phyloP scores from a whole-genome alignment of 2,888 invertebrate species.

The Ethmia dodecea region DNA sequence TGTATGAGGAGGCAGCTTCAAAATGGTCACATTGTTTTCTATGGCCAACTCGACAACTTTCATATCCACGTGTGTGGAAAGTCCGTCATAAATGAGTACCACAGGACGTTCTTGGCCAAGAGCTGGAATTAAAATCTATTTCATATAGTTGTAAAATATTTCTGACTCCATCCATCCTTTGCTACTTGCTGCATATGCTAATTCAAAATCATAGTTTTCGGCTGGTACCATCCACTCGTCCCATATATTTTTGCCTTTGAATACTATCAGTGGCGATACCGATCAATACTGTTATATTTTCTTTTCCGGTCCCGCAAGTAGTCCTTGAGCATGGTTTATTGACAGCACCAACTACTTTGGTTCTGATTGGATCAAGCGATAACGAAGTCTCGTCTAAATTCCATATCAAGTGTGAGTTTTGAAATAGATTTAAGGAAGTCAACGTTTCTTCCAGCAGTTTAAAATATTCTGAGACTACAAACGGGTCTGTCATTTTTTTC shows the following conservation, averaged over 20 bases:
- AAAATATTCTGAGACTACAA: conserved; percentile 11
- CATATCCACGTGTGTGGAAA: conserved; percentile 25
- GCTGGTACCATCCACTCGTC: conserved; percentile 23
- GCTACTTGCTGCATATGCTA: conserved; percentile 31
- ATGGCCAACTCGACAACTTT: conserved; percentile 13
- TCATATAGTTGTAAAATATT: conserved; percentile 32
- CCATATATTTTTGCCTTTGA: conserved; percentile 23
- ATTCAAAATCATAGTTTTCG: conserved; percentile 24
- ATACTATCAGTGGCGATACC: conserved; percentile 19
- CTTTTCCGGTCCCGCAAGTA: conserved; percentile 15
- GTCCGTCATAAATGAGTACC: conserved; percentile 32
- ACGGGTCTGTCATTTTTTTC: conserved; percentile 19
- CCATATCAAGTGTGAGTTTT: conserved; percentile 9
- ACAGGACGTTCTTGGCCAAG: conserved; percentile 28
- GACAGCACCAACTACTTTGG: conserved; percentile 13
- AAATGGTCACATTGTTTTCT: conserved; percentile 18
- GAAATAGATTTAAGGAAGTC: conserved; percentile 6
- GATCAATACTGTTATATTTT: conserved; percentile 19
- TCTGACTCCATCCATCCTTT: conserved; percentile 35
- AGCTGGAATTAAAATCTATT: conserved; percentile 26
- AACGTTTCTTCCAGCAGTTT: conserved; percentile 8
- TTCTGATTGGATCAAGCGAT: conserved; percentile 11
- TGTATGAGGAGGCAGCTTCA: conserved; percentile 33
- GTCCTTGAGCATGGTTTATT: conserved; percentile 12
- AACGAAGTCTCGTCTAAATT: conserved; percentile 15